Percentiles rank a stretch among this genome's conserved stretches.
These are phyloP conservation scores for Centropus bengalensis DNA, from an alignment of 2,113 vertebrate genomes.

Conservation along the genomic window DNA sequence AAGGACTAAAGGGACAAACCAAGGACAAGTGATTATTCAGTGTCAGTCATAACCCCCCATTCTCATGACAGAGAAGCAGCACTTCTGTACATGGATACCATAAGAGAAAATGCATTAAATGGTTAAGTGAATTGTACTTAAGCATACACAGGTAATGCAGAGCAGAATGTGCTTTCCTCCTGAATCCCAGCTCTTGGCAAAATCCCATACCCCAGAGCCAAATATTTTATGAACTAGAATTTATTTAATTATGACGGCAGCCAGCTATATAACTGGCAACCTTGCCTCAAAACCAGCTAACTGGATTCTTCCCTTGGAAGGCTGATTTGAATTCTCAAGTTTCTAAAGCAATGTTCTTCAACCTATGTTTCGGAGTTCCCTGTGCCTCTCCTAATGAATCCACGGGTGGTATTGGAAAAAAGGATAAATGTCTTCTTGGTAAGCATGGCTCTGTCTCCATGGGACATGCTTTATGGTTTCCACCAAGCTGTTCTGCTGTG, in stretches of 20 bases:
- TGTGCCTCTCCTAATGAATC: neutral
- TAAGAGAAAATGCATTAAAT: neutral
- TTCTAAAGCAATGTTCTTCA: neutral
- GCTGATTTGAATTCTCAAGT: neutral
- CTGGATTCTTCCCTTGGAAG: neutral
- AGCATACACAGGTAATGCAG: neutral
- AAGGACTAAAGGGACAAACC: neutral
- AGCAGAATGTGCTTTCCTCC: neutral
- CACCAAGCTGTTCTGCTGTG: too few relatives aligned
- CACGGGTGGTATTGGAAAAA: fast-evolving
- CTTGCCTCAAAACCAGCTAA: neutral
- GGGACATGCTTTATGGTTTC: fast-evolving
- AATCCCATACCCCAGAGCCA: neutral
- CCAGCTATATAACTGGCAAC: neutral
- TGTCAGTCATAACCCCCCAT: neutral
- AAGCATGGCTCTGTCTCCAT: neutral
- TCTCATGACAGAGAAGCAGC: neutral
- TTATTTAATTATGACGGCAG: neutral
- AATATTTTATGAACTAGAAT: neutral
- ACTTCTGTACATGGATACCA: neutral
- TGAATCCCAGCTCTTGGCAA: neutral
- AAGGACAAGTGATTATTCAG: neutral
- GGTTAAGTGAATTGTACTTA: neutral
- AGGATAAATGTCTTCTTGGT: neutral
- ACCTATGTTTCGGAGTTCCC: neutral